phyloP scores from a whole-genome alignment of 1,140 invertebrate species.

The Vanessa atalanta region DNA sequence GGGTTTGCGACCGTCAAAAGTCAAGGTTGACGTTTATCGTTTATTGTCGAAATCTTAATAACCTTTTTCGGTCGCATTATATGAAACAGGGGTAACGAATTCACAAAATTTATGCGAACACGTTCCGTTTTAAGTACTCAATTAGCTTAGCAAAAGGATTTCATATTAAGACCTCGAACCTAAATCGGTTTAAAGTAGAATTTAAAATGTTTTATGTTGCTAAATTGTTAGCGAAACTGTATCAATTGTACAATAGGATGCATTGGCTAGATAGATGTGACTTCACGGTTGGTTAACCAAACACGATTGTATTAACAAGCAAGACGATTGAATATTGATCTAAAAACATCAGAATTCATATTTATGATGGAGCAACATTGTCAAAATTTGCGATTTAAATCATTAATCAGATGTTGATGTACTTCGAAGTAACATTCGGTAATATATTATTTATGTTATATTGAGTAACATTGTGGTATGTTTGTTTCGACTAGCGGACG shows the following conservation, averaged over 20 bases:
- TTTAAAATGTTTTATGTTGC: too few species aligned
- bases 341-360: slow-evolving; percentile 23
- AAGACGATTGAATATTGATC: slow-evolving; percentile 11
- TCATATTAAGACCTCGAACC: not conserved
- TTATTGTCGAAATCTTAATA: slow-evolving; percentile 27
- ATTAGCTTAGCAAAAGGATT: not conserved
- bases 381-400: slow-evolving; percentile 29
- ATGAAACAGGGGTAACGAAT: slow-evolving; percentile 13
- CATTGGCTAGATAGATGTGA: slow-evolving; percentile 3
- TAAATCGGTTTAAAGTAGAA: not conserved
- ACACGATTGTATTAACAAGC: slow-evolving; percentile 8
- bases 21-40: slow-evolving; percentile 49
- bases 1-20: slow-evolving; percentile 37
- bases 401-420: slow-evolving; percentile 34
- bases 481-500: slow-evolving; percentile 1
- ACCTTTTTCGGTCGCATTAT: slow-evolving; percentile 38
- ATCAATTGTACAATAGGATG: not conserved
- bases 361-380: slow-evolving; percentile 29
- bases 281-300: slow-evolving; percentile 17
- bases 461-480: slow-evolving; percentile 15
- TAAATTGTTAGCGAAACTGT: not conserved
- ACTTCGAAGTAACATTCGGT: not conserved
- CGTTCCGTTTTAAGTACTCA: not conserved
- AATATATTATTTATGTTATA: not conserved
- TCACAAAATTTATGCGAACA: slow-evolving; percentile 14